phyloP scores from a whole-genome alignment of 2,797 vertebrate species.

The Anguilla anguilla region DNA sequence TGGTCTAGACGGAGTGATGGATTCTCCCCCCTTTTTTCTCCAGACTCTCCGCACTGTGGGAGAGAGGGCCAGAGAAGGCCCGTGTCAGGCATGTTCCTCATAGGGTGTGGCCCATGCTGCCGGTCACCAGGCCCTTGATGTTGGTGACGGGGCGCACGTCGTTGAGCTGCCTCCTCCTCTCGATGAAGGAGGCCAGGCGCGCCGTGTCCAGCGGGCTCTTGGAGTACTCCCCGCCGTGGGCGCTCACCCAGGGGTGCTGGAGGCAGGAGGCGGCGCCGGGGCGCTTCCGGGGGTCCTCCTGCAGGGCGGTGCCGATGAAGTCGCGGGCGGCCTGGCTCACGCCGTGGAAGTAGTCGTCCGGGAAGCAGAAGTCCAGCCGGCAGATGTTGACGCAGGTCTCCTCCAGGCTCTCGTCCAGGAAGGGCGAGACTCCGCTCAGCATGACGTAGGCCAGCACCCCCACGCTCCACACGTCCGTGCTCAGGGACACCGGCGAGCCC shows the following conservation, averaged over 20 bases:
- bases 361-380: conserved; percentile 95
- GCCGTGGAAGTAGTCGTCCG: conserved; percentile 84
- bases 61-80: conserved; percentile 91
- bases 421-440: conserved; percentile 95
- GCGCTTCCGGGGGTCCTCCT: conserved; percentile 88
- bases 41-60: conserved; percentile 84
- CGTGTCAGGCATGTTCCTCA: conserved; percentile 45
- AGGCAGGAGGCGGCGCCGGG: conserved; percentile 87
- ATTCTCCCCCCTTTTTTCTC: conserved; percentile 89
- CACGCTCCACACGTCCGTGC: conserved; percentile 92
- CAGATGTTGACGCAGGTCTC: conserved; percentile 97
- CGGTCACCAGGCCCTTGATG: conserved; percentile 89
- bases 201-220: conserved; percentile 89
- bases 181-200: conserved; percentile 88
- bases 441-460: conserved; percentile 92
- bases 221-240: conserved; percentile 87
- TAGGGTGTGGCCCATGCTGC: conserved; percentile 76
- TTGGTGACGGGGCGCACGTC: conserved; percentile 87
- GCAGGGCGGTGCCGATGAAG: conserved; percentile 85
- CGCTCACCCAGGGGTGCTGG: conserved; percentile 92
- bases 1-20: conserved; percentile 91
- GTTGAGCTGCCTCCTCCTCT: conserved; percentile 89
- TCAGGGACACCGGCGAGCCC: conserved; percentile 87
- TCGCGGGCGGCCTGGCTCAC: conserved; percentile 92
- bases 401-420: conserved; percentile 94